Percentiles rank a stretch among this genome's conserved stretches.
Conservation (phyloP, 2,797 vertebrate genomes). For the Enteromius afrohamiltoni region DNA sequence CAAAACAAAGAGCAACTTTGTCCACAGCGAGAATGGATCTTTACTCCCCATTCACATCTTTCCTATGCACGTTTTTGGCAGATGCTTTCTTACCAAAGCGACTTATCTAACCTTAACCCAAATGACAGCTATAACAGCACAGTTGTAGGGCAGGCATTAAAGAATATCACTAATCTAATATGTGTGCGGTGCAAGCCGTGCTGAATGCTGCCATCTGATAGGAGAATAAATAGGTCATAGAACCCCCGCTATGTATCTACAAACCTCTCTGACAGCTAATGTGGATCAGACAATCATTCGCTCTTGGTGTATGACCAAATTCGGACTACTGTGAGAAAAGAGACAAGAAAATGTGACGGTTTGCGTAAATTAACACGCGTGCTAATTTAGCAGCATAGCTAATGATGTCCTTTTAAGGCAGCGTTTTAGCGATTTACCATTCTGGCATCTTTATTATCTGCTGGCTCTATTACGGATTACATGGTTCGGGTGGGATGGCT, state of each 20-base stretch:
- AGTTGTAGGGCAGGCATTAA: constrained; percentile 56
- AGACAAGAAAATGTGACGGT: not conserved
- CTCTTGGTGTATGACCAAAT: constrained; percentile 20
- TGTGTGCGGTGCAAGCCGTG: constrained; percentile 52
- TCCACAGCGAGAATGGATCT: constrained; percentile 7
- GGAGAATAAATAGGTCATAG: constrained; percentile 60
- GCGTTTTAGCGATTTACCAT: constrained; percentile 35
- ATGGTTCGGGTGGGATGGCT: constrained; percentile 41
- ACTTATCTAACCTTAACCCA: constrained; percentile 54
- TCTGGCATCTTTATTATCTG: constrained; percentile 35
- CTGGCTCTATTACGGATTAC: constrained; percentile 45
- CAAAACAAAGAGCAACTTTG: constrained; percentile 21
- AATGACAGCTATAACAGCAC: constrained; percentile 49
- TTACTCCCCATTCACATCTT: constrained; percentile 18
- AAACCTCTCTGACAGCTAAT: constrained; percentile 38
- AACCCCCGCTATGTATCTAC: constrained; percentile 43
- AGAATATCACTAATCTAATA: constrained; percentile 66
- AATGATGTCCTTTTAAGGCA: constrained; percentile 35
- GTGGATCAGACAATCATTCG: constrained; percentile 27
- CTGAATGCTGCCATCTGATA: constrained; percentile 61
- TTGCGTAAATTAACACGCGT: constrained; percentile 33
- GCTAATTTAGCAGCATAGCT: constrained; percentile 33
- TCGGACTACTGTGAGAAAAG: constrained; percentile 4
- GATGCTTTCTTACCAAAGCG: not conserved
- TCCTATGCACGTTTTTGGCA: not conserved